Conservation (phyloP, 2,888 invertebrate genomes). For the Dicyrtomina minuta region DNA sequence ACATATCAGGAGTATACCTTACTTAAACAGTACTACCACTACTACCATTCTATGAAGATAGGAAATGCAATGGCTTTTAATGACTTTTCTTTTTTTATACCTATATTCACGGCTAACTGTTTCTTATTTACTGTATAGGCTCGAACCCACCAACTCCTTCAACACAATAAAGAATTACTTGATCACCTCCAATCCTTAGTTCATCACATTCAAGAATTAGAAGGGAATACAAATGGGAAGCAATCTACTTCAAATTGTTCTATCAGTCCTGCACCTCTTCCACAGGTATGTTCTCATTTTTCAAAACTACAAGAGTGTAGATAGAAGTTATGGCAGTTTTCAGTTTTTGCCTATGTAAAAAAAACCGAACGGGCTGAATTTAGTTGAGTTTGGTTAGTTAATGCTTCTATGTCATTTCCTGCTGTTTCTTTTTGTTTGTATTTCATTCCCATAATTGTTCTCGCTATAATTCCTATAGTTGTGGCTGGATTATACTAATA, state of each 20-base stretch:
- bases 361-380: no score
- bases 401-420: no score
- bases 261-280: constrained; percentile 34
- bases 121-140: constrained; percentile 66
- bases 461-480: no score
- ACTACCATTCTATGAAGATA: neutral
- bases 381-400: constrained; percentile 52
- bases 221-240: constrained; percentile 60
- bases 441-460: no score
- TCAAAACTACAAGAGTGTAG: neutral
- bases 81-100: neutral
- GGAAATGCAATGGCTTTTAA: neutral
- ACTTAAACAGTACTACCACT: no score
- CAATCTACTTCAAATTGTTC: constrained; percentile 29
- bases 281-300: constrained; percentile 21
- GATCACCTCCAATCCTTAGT: constrained; percentile 93
- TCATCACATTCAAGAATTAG: constrained; percentile 82
- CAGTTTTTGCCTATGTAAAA: neutral
- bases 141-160: constrained; percentile 87
- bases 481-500: no score
- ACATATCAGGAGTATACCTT: no score
- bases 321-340: no score
- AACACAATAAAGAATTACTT: constrained; percentile 91
- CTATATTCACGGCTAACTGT: neutral
- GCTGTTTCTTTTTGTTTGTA: neutral